phyloP scores from a whole-genome alignment of 1,140 invertebrate species.

The Drosophila pallidifrons region DNA sequence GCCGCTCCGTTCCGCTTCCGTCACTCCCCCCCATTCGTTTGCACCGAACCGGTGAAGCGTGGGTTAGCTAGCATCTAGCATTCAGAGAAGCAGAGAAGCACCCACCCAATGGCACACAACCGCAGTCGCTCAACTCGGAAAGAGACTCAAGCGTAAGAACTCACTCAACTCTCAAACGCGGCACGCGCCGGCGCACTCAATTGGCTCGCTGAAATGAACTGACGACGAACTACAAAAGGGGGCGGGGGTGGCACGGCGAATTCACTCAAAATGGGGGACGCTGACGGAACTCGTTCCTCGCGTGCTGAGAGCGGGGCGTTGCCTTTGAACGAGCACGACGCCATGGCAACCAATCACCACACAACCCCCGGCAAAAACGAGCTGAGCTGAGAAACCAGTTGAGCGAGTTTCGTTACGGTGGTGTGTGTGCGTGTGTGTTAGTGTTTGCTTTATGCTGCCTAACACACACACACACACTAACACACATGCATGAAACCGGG shows the following conservation, averaged over 20 bases:
- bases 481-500: slow-evolving; percentile 34
- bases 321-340: slow-evolving; percentile 30
- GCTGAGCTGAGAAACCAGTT: slow-evolving; percentile 70
- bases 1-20: slow-evolving; percentile 21
- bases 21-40: not conserved
- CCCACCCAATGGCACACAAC: slow-evolving; percentile 45
- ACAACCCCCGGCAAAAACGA: slow-evolving; percentile 53
- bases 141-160: slow-evolving; percentile 14
- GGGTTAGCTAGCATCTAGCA: slow-evolving; percentile 8
- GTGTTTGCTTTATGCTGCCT: slow-evolving; percentile 52
- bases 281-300: slow-evolving; percentile 58
- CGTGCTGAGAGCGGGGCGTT: slow-evolving; percentile 55
- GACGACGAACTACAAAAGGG: not conserved
- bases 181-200: slow-evolving; percentile 82
- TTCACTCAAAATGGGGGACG: slow-evolving; percentile 75
- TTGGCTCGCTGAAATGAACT: slow-evolving; percentile 41
- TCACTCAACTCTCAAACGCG: slow-evolving; percentile 22
- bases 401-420: slow-evolving; percentile 58
- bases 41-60: slow-evolving; percentile 14
- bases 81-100: slow-evolving; percentile 6
- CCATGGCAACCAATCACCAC: slow-evolving; percentile 74
- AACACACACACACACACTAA: not conserved
- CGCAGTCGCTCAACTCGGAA: slow-evolving; percentile 12
- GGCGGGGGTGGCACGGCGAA: slow-evolving; percentile 2
- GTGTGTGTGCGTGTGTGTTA: slow-evolving; percentile 22